Evolutionary conservation across 1,140 invertebrate genomes (phyloP).

Genomic region (Maniola jurtina): DNA sequence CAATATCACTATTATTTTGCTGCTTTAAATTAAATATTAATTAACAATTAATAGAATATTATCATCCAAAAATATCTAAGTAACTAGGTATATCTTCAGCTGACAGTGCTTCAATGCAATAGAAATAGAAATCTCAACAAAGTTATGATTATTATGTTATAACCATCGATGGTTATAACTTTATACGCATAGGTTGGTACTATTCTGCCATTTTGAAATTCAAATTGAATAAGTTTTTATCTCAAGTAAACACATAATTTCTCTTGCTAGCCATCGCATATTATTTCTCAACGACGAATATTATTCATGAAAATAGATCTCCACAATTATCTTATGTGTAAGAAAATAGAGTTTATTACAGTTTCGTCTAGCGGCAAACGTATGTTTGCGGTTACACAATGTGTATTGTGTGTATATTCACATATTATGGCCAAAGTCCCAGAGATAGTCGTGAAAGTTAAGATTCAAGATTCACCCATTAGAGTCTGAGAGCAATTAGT

Average conservation of each 20-base stretch:
- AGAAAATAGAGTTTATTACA: neutral
- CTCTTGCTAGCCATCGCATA: neutral
- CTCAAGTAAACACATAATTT: neutral
- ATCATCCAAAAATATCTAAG: too few relatives aligned
- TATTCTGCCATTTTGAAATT: too few relatives aligned
- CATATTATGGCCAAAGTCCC: slow-evolving; percentile 28
- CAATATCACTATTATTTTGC: too few relatives aligned
- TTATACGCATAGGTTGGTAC: too few relatives aligned
- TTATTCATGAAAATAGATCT: neutral
- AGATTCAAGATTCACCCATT: slow-evolving; percentile 20
- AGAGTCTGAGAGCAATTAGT: slow-evolving; percentile 12
- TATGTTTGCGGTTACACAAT: slow-evolving; percentile 25
- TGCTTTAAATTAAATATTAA: too few relatives aligned
- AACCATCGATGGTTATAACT: too few relatives aligned
- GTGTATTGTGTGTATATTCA: slow-evolving; percentile 32
- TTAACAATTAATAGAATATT: too few relatives aligned
- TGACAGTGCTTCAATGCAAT: too few relatives aligned
- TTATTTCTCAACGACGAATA: neutral
- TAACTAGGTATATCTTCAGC: too few relatives aligned
- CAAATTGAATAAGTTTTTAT: neutral
- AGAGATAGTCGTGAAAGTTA: slow-evolving; percentile 37
- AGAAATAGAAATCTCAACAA: too few relatives aligned
- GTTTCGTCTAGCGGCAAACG: slow-evolving; percentile 5
- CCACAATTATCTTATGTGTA: neutral
- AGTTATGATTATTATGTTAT: too few relatives aligned